Conservation (phyloP, 2,113 vertebrate species). For the Serilophus lunatus region DNA sequence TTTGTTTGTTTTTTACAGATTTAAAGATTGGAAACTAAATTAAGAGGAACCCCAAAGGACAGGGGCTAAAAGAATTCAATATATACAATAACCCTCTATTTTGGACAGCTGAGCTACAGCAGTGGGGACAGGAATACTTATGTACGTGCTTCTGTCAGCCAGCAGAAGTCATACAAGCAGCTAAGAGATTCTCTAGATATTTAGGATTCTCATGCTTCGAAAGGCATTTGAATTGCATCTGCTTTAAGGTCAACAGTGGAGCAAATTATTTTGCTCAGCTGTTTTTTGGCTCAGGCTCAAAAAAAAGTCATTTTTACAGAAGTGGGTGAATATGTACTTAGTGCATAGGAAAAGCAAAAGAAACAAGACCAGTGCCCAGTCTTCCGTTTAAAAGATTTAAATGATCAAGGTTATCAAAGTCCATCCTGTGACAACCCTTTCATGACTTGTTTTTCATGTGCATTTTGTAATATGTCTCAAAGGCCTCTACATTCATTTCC, state of each 20-base stretch:
- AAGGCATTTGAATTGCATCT: not conserved
- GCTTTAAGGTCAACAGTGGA: not conserved
- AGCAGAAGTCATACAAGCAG: not conserved
- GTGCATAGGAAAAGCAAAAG: not conserved
- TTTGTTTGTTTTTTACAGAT: not conserved
- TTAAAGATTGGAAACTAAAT: not conserved
- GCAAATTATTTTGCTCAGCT: not conserved
- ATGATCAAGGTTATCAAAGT: not conserved
- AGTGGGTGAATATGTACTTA: not conserved
- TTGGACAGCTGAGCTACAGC: not conserved
- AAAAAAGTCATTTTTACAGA: not conserved
- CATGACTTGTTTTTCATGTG: fast-evolving
- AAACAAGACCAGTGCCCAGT: not conserved
- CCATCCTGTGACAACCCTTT: not conserved
- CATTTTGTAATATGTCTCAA: not conserved
- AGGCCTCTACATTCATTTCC: not conserved
- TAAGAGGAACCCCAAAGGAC: not conserved
- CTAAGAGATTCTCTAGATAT: not conserved
- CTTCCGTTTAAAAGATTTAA: not conserved
- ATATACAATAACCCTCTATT: not conserved
- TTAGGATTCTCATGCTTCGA: not conserved
- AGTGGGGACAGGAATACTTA: not conserved
- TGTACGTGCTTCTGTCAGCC: not conserved
- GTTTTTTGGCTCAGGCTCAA: not conserved
- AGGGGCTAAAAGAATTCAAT: not conserved